These are phyloP conservation scores for Drosophila murphyi DNA, from an alignment of 1,140 invertebrate genomes.

Conservation along the genomic window DNA sequence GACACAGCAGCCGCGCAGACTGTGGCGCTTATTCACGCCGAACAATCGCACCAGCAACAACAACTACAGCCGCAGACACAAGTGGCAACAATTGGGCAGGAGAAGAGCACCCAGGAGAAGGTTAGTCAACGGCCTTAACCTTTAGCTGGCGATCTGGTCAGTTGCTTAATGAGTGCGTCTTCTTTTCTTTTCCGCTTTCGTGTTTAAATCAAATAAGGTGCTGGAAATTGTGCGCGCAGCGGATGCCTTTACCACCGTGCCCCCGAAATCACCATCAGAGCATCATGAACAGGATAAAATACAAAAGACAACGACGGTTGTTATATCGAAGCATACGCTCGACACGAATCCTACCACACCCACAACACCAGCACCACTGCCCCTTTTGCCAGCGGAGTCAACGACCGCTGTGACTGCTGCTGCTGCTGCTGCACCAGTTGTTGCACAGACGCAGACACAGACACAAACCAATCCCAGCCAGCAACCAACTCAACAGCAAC, in stretches of 20 bases:
- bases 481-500: slow-evolving; percentile 37
- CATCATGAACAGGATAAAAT: slow-evolving; percentile 88
- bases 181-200: slow-evolving; percentile 22
- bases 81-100: slow-evolving; percentile 86
- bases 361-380: slow-evolving; percentile 59
- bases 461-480: slow-evolving; percentile 42
- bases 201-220: slow-evolving; percentile 86
- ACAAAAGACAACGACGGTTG: slow-evolving; percentile 95
- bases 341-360: slow-evolving; percentile 82
- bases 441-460: slow-evolving; percentile 42
- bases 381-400: slow-evolving; percentile 38
- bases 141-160: slow-evolving; percentile 20
- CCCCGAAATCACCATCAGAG: slow-evolving; percentile 91
- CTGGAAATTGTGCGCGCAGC: slow-evolving; percentile 95
- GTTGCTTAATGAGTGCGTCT: slow-evolving; percentile 9
- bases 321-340: slow-evolving; percentile 96
- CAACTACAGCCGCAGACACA: slow-evolving; percentile 42
- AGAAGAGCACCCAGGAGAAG: slow-evolving; percentile 92
- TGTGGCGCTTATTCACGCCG: slow-evolving; percentile 75
- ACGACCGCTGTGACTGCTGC: slow-evolving; percentile 45
- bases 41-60: slow-evolving; percentile 50
- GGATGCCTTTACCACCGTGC: slow-evolving; percentile 90
- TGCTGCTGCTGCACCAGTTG: slow-evolving; percentile 27
- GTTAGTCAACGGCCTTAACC: slow-evolving; percentile 84
- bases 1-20: slow-evolving; percentile 65